Conservation (phyloP, 2,888 invertebrate genomes). For the Ganaspis brasiliensis region DNA sequence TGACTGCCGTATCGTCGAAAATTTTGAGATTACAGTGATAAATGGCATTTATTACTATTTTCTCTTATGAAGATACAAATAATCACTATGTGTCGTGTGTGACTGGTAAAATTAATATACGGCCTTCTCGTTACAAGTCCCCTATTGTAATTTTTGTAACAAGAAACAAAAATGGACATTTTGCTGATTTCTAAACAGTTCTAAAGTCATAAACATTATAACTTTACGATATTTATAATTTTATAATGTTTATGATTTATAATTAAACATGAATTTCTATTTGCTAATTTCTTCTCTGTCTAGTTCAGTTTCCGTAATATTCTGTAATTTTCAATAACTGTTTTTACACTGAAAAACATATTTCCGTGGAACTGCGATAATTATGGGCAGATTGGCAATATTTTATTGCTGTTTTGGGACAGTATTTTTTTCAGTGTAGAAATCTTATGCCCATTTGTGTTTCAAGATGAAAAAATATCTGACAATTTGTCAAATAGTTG, state of each 20-base stretch:
- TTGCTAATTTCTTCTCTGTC: too few species aligned
- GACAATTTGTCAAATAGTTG: background rate
- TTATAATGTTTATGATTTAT: too few species aligned
- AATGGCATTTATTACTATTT: background rate
- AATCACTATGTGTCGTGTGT: background rate
- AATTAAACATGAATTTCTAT: too few species aligned
- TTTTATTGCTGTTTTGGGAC: too few species aligned
- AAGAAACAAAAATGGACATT: constrained; percentile 18
- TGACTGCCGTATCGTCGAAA: constrained; percentile 35
- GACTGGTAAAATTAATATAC: constrained; percentile 7
- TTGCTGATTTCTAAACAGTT: background rate
- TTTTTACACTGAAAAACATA: too few species aligned
- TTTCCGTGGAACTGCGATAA: too few species aligned
- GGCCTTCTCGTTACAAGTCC: constrained; percentile 36
- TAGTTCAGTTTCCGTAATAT: too few species aligned
- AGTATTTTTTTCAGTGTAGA: background rate
- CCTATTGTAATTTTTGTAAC: constrained; percentile 15
- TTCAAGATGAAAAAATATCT: constrained; percentile 6
- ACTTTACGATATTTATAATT: too few species aligned
- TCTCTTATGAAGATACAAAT: background rate
- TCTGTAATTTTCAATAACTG: constrained; percentile 27
- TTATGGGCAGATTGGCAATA: too few species aligned
- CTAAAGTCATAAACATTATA: background rate
- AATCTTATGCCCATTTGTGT: constrained; percentile 4
- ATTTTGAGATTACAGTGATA: constrained; percentile 2